Percentiles rank a stretch among this genome's conserved stretches.
Evolutionary conservation across 2,113 vertebrate species (phyloP).

Genomic region (Cephalopholis sonnerati): DNA sequence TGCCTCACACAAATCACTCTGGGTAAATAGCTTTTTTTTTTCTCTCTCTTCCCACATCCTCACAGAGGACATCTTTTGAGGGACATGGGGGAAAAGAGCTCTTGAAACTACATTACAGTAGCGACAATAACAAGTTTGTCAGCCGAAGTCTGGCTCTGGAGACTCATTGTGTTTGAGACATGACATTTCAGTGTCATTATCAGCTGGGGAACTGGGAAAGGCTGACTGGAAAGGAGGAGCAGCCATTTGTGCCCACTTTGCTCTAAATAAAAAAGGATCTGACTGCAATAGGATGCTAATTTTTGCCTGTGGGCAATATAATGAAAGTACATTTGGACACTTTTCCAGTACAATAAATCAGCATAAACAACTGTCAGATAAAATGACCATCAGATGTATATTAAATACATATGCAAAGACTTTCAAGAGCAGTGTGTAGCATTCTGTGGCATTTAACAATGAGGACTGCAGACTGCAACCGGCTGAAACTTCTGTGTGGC

Average conservation of each 20-base stretch:
- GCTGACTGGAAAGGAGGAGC: constrained; percentile 20
- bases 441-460: too few relatives aligned
- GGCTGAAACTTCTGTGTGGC: too few relatives aligned
- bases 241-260: constrained; percentile 1
- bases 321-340: not conserved
- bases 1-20: constrained; percentile 50
- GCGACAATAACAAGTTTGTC: constrained; percentile 50
- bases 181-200: constrained; percentile 58
- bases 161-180: constrained; percentile 34
- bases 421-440: too few relatives aligned
- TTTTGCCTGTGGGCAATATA: not conserved
- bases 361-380: not conserved
- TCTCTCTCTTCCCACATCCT: not conserved
- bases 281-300: not conserved
- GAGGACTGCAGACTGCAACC: too few relatives aligned
- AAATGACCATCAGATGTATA: not conserved
- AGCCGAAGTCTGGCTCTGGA: constrained; percentile 45
- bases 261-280: not conserved
- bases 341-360: not conserved
- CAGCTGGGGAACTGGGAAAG: constrained; percentile 11
- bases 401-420: not conserved
- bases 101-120: constrained; percentile 37
- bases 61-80: constrained; percentile 40
- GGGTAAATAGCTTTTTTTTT: constrained; percentile 41
- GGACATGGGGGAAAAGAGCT: constrained; percentile 26